These are phyloP conservation scores for Graphium colonna DNA, from an alignment of 2,888 invertebrate genomes.

Conservation along the genomic window DNA sequence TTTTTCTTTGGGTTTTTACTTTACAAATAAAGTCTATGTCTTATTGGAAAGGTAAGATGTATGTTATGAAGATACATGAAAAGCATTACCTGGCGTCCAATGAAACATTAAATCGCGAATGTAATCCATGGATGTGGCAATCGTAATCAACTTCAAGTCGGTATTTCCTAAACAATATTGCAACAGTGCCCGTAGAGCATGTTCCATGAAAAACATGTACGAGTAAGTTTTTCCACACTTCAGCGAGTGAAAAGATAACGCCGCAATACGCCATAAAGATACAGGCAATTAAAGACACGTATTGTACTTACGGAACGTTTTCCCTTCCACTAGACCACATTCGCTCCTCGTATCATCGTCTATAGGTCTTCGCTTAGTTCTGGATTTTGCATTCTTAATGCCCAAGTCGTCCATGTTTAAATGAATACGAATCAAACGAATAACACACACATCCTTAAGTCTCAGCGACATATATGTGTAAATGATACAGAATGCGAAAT, in stretches of 20 bases:
- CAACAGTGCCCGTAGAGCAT: no score
- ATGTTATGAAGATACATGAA: no score
- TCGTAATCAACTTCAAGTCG: no score
- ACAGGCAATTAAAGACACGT: slow-evolving; percentile 21
- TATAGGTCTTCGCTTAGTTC: slow-evolving; percentile 57
- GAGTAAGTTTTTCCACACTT: background rate
- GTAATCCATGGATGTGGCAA: no score
- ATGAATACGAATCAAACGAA: slow-evolving; percentile 32
- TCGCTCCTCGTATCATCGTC: slow-evolving; percentile 71
- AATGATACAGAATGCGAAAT: slow-evolving; percentile 51
- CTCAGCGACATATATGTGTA: slow-evolving; percentile 43
- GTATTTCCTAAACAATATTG: no score
- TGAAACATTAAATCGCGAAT: no score
- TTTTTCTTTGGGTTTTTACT: no score
- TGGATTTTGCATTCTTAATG: slow-evolving; percentile 40
- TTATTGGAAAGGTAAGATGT: no score
- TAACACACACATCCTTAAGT: slow-evolving; percentile 33
- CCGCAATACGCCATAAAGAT: slow-evolving; percentile 9
- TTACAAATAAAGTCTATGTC: no score
- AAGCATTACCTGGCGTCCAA: no score
- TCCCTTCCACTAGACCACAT: slow-evolving; percentile 51
- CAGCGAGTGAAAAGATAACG: background rate
- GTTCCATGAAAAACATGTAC: background rate
- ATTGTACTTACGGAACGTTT: slow-evolving; percentile 50
- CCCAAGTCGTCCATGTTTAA: slow-evolving; percentile 55